Conservation (phyloP, 2,113 vertebrate genomes). For the Cervus canadensis region DNA sequence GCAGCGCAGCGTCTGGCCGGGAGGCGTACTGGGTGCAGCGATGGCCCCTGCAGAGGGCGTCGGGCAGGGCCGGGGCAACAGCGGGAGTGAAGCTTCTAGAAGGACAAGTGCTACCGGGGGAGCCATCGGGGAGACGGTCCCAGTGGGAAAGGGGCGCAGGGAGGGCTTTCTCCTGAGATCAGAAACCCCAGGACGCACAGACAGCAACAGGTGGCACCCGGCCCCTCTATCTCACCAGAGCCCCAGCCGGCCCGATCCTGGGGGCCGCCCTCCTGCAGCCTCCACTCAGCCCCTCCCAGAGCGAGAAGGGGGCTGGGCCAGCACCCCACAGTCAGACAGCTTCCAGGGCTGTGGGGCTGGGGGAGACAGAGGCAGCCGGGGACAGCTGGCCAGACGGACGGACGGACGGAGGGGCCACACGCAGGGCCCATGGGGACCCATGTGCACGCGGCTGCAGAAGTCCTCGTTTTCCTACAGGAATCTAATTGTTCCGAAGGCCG, state of each 20-base stretch:
- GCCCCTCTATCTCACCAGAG: neutral
- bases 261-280: neutral
- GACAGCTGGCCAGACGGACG: neutral
- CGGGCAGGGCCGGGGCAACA: neutral
- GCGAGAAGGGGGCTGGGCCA: neutral
- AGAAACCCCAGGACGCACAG: neutral
- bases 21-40: neutral
- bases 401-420: rapidly evolving
- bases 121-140: neutral
- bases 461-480: constrained; percentile 76
- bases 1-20: neutral
- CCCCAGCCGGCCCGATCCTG: rapidly evolving
- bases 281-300: too few relatives aligned
- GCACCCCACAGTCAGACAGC: neutral
- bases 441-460: constrained; percentile 73
- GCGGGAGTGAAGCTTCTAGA: constrained; percentile 65
- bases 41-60: neutral
- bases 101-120: constrained; percentile 71
- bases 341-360: neutral
- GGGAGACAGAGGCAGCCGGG: neutral
- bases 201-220: neutral
- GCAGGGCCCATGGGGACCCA: neutral
- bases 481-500: constrained; percentile 74
- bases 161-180: constrained; percentile 48
- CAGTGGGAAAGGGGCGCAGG: neutral